These are phyloP conservation scores for Drosophila pseudotakahashii DNA, from an alignment of 2,888 invertebrate genomes.

Conservation along the genomic window DNA sequence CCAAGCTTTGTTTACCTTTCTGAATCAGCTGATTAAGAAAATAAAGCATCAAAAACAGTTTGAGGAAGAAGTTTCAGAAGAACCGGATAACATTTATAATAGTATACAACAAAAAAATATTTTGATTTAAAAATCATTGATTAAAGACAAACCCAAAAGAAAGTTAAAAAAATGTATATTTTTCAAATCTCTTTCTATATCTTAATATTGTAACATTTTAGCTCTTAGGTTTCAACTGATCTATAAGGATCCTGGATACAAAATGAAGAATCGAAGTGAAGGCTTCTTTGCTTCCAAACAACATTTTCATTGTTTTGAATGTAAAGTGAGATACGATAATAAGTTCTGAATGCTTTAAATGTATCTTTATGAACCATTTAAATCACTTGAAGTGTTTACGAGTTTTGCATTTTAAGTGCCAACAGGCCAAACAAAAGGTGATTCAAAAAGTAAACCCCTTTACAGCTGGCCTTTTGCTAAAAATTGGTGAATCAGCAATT, in stretches of 20 bases:
- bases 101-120: too few relatives aligned
- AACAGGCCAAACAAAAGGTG: conserved; percentile 13
- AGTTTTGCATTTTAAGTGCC: conserved; percentile 22
- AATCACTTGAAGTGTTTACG: conserved; percentile 7
- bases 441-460: conserved; percentile 20
- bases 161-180: too few relatives aligned
- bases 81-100: too few relatives aligned
- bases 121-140: too few relatives aligned
- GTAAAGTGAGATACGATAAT: neutral
- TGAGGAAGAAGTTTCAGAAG: too few relatives aligned
- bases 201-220: too few relatives aligned
- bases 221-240: too few relatives aligned
- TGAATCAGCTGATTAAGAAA: conserved; percentile 37
- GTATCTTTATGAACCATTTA: conserved; percentile 12
- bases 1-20: conserved; percentile 28
- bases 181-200: too few relatives aligned
- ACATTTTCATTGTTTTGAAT: neutral
- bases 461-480: conserved; percentile 1
- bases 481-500: conserved; percentile 24
- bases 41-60: neutral
- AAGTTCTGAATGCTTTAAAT: conserved; percentile 5
- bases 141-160: too few relatives aligned
- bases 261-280: too few relatives aligned
- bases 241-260: too few relatives aligned
- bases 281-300: neutral